A percentile compares a stretch with the other conserved stretches of the same genome.
Evolutionary conservation across 2,888 invertebrate genomes (phyloP).

Genomic region (Ormyrus nitidulus): DNA sequence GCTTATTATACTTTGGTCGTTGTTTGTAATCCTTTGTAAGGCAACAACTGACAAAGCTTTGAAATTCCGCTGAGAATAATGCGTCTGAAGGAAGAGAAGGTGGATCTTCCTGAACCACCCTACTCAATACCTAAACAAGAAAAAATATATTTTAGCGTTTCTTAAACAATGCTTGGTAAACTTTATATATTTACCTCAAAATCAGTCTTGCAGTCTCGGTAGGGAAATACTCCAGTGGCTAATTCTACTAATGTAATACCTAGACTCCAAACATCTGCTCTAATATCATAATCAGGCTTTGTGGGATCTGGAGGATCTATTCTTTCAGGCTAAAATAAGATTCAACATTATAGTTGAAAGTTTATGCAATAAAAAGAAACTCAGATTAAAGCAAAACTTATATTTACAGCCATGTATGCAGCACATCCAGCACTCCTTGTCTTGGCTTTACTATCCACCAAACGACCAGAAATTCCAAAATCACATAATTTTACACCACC

Average conservation of each 20-base stretch:
- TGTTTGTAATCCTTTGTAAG: conserved; percentile 95
- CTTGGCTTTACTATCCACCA: conserved; percentile 98
- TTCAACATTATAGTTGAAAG: conserved; percentile 1
- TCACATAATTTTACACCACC: conserved; percentile 99
- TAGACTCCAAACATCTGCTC: conserved; percentile 99
- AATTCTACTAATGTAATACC: conserved; percentile 97
- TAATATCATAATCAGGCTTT: conserved; percentile 97
- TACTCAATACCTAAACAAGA: conserved; percentile 74
- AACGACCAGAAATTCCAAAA: conserved; percentile 98
- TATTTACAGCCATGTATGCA: conserved; percentile 96
- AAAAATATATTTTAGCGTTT: not conserved
- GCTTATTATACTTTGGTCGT: conserved; percentile 94
- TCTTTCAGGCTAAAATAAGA: conserved; percentile 88
- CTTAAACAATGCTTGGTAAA: conserved; percentile 9
- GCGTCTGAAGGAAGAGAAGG: conserved; percentile 87
- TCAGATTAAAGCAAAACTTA: conserved; percentile 2
- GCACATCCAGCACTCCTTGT: conserved; percentile 98
- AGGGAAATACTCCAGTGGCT: conserved; percentile 97
- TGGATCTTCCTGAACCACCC: conserved; percentile 91
- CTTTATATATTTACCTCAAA: conserved; percentile 85
- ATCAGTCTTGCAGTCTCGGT: conserved; percentile 95
- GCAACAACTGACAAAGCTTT: conserved; percentile 93
- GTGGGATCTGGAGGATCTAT: conserved; percentile 95
- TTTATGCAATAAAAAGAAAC: conserved; percentile 9
- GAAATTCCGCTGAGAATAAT: conserved; percentile 90